Percentiles rank a stretch among this genome's conserved stretches.
These are phyloP conservation scores for Sycophila texana DNA, from an alignment of 2,888 invertebrate species.

Conservation along the genomic window DNA sequence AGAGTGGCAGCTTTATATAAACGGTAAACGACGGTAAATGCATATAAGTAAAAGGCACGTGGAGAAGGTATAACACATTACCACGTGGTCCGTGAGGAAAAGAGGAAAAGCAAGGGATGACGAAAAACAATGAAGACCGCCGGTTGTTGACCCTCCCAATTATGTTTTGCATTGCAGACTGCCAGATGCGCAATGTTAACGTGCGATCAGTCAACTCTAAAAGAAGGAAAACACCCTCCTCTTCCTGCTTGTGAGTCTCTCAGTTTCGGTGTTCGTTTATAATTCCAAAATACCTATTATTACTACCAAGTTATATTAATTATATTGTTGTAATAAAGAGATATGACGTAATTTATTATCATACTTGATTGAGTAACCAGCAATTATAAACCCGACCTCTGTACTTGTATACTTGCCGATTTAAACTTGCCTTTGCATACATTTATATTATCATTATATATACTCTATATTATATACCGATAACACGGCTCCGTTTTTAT, in stretches of 20 bases:
- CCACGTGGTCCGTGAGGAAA: slow-evolving; percentile 52
- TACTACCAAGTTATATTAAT: slow-evolving; percentile 50
- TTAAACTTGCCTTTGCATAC: slow-evolving; percentile 65
- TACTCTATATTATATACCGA: slow-evolving; percentile 14
- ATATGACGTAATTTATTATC: slow-evolving; percentile 62
- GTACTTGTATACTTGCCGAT: slow-evolving; percentile 67
- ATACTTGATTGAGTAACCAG: slow-evolving; percentile 57
- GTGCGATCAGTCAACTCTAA: slow-evolving; percentile 84
- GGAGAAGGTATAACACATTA: background rate
- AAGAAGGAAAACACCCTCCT: slow-evolving; percentile 82
- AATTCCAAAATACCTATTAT: slow-evolving; percentile 69
- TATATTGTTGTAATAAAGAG: slow-evolving; percentile 65
- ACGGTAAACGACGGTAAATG: background rate
- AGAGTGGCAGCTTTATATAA: background rate
- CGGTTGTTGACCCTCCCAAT: slow-evolving; percentile 74
- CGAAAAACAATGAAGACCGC: slow-evolving; percentile 64
- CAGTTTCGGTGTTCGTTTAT: slow-evolving; percentile 76
- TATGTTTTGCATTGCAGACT: slow-evolving; percentile 86
- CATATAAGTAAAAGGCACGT: background rate
- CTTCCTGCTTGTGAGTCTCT: slow-evolving; percentile 83
- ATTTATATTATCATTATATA: slow-evolving; percentile 23
- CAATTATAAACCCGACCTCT: slow-evolving; percentile 60
- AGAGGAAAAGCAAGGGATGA: slow-evolving; percentile 38
- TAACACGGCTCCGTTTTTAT: slow-evolving; percentile 51
- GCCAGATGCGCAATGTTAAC: slow-evolving; percentile 86